Base-by-base conservation (phyloP, 2,888 invertebrate genomes). In the Odontocolon sp. region DNA sequence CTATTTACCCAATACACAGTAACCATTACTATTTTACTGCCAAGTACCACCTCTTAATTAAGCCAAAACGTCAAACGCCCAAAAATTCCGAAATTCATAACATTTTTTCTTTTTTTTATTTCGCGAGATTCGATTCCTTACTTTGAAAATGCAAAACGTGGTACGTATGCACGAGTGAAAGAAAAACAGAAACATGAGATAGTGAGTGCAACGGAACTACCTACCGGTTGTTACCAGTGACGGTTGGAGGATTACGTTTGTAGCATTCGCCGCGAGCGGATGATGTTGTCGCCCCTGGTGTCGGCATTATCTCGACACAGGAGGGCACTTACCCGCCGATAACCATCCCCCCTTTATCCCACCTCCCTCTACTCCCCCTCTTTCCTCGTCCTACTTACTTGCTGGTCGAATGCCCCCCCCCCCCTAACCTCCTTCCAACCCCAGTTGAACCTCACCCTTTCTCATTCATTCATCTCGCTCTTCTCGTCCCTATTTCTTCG, bases 241-340 rank as follows among this genome's bases (percentile, higher is more conserved):
- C 86, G 84, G 50, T 70, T 75, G 80, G 85, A 77, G 87, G 84
- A 87, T 87, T 87, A 87, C 87, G 86, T 87, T 88, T 85, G 87
- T 86, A 85, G 83, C 81, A 84, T 86, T 86, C 83, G 84, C 86
- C 85, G 83, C 77, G 84, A 82, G 82, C 82, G 86, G 86, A 89
- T 89, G 88, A 89, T 89, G 89, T 88, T 89, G 89, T 89, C 87
- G 87, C 85, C 87, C 84, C 84, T 87, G 88, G 88, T 88, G 89
- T 89, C 87, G 87, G 85, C 84, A 83, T 88, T 89, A 89, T 89
- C 89, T 88, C 85, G 85, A 88, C 89, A 89, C 85, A 86, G 83
- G 86, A 89, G 89, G 89, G 89, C 89, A 89, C 89, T 89, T 88
- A 89, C 87, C 87, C 83, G 66, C 84, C 85, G 89, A 89, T 89